Percentiles rank a stretch among this genome's conserved stretches.
These are phyloP conservation scores for Gastrophryne carolinensis DNA, from an alignment of 2,797 vertebrate genomes.

Conservation along the genomic window DNA sequence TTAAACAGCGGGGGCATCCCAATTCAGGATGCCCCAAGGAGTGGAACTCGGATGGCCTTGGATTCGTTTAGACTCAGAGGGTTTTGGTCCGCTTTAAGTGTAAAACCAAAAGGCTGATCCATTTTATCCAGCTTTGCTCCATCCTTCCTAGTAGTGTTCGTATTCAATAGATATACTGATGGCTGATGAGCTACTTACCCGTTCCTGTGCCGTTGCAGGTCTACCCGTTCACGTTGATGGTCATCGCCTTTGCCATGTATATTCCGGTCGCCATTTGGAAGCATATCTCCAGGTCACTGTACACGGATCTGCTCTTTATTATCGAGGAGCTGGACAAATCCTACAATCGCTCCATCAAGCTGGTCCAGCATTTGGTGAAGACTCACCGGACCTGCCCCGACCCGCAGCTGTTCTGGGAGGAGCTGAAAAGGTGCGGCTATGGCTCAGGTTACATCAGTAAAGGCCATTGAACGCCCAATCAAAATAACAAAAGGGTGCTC, in stretches of 20 bases:
- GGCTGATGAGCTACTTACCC: background rate
- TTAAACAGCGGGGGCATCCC: no score
- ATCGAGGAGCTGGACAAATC: conserved; percentile 94
- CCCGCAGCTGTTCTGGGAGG: conserved; percentile 83
- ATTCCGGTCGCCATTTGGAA: conserved; percentile 89
- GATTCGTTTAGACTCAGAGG: no score
- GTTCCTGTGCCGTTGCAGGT: conserved; percentile 67
- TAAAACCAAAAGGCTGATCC: no score
- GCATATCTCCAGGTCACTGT: conserved; percentile 79
- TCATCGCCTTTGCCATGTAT: conserved; percentile 89
- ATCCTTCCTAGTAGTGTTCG: no score
- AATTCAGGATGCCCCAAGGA: no score
- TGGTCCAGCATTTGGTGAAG: conserved; percentile 90
- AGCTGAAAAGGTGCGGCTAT: conserved; percentile 78
- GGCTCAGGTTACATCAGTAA: no score
- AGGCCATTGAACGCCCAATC: no score
- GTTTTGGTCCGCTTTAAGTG: no score
- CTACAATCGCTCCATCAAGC: conserved; percentile 90
- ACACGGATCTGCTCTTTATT: conserved; percentile 88
- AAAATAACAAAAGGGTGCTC: no score
- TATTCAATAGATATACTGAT: no score
- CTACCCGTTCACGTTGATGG: conserved; percentile 90
- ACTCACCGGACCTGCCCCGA: conserved; percentile 77
- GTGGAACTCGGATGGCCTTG: no score
- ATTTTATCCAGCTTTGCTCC: no score